These are phyloP conservation scores for Agapostemon virescens DNA, from an alignment of 2,888 invertebrate genomes.

Conservation along the genomic window DNA sequence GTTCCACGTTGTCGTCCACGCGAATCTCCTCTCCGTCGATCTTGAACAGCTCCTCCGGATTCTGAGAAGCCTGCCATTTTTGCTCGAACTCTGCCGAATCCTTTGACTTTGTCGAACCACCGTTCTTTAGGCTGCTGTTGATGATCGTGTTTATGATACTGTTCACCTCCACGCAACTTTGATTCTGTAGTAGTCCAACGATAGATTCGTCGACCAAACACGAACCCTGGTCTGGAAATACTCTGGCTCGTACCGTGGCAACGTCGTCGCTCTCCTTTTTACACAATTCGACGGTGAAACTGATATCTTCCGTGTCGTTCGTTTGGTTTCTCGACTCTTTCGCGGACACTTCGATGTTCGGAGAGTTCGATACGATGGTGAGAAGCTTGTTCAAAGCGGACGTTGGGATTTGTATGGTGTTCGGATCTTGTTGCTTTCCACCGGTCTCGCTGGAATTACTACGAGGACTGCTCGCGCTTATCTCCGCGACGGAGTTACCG, in stretches of 20 bases:
- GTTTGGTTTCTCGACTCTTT: slow-evolving; percentile 75
- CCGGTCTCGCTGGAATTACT: slow-evolving; percentile 45
- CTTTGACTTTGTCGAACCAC: slow-evolving; percentile 64
- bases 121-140: slow-evolving; percentile 66
- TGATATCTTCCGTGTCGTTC: slow-evolving; percentile 76
- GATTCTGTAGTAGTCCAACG: slow-evolving; percentile 73
- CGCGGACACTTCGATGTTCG: slow-evolving; percentile 77
- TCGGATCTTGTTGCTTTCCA: slow-evolving; percentile 57
- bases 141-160: slow-evolving; percentile 75
- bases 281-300: slow-evolving; percentile 77
- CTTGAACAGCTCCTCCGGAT: slow-evolving; percentile 77
- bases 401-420: slow-evolving; percentile 78
- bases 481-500: slow-evolving; percentile 59
- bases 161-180: slow-evolving; percentile 74
- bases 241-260: slow-evolving; percentile 74
- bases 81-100: slow-evolving; percentile 74
- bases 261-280: slow-evolving; percentile 71
- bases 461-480: slow-evolving; percentile 29
- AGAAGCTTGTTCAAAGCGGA: slow-evolving; percentile 77
- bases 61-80: slow-evolving; percentile 69
- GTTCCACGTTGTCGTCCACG: slow-evolving; percentile 78
- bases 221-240: slow-evolving; percentile 78
- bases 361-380: slow-evolving; percentile 74
- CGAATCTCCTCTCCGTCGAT: slow-evolving; percentile 79
- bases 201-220: slow-evolving; percentile 77